A percentile compares a stretch with the other conserved stretches of the same genome.
Conservation (phyloP, 2,113 vertebrate genomes). For the Cyprinodon variegatus region DNA sequence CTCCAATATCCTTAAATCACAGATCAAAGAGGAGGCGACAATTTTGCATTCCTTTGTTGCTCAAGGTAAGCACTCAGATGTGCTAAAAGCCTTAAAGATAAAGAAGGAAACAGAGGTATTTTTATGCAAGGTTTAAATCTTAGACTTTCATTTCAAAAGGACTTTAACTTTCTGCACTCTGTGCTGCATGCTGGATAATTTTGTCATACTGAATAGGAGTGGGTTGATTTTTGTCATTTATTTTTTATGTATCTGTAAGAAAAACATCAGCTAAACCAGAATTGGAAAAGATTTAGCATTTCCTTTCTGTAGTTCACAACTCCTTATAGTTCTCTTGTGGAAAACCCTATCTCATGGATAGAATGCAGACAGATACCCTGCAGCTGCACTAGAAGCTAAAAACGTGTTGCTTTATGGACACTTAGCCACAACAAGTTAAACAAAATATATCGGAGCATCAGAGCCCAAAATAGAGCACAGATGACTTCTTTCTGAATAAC, state of each 20-base stretch:
- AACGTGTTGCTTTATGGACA: not conserved
- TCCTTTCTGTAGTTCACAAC: not conserved
- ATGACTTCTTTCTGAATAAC: not conserved
- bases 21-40: not conserved
- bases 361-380: not conserved
- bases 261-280: not conserved
- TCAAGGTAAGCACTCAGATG: not conserved
- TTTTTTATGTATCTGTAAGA: not conserved
- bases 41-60: not conserved
- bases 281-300: not conserved
- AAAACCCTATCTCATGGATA: too few relatives aligned
- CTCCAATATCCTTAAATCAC: not conserved
- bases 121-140: constrained; percentile 17
- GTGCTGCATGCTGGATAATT: not conserved
- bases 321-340: not conserved
- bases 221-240: not conserved
- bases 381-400: not conserved
- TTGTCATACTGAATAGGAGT: not conserved
- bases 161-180: not conserved
- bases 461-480: not conserved
- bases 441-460: not conserved
- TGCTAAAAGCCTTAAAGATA: constrained; percentile 11
- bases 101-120: constrained; percentile 26
- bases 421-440: not conserved
- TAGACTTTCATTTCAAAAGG: not conserved